Conservation (phyloP, 2,797 vertebrate genomes). For the Lemur catta region DNA sequence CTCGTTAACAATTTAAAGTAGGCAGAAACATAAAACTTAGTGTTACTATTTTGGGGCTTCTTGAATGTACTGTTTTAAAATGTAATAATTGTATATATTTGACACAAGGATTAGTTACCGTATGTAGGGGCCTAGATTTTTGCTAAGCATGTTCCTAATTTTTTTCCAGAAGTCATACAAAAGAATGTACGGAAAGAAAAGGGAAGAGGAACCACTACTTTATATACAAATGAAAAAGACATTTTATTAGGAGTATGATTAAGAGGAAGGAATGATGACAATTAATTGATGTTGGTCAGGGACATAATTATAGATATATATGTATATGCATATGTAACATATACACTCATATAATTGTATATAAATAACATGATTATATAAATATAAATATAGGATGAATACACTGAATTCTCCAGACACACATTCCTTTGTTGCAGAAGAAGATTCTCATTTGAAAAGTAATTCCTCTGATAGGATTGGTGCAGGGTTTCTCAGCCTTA, state of each 20-base stretch:
- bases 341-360: not conserved
- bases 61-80: not conserved
- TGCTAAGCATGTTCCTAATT: not conserved
- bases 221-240: not conserved
- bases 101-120: not conserved
- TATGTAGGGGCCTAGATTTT: not conserved
- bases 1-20: not conserved
- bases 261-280: not conserved
- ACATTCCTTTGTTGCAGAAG: not conserved
- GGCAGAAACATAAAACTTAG: not conserved
- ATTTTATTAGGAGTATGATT: not conserved
- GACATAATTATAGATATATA: not conserved
- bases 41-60: not conserved
- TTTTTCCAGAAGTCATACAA: not conserved
- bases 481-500: not conserved
- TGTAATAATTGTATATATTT: not conserved
- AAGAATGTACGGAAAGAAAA: not conserved
- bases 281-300: not conserved
- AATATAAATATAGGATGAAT: not conserved
- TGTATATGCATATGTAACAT: not conserved
- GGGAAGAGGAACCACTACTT: not conserved
- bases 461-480: not conserved
- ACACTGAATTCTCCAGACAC: not conserved
- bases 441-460: not conserved
- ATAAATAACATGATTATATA: not conserved